These are phyloP conservation scores for Congeria kusceri DNA, from an alignment of 2,888 invertebrate genomes.

Conservation along the genomic window DNA sequence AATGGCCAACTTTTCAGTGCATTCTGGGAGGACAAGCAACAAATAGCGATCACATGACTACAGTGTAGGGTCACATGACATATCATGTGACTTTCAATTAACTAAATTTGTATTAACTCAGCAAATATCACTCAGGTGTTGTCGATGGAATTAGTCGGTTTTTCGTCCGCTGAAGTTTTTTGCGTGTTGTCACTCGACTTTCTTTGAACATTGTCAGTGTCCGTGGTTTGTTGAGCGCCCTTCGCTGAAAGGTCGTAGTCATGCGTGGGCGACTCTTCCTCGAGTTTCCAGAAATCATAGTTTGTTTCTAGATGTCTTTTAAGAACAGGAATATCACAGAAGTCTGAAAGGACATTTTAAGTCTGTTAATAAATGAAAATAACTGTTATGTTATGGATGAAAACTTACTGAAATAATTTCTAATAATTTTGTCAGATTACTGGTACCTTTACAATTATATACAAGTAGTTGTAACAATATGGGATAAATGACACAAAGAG, in stretches of 20 bases:
- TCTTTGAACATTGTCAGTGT: conserved; percentile 32
- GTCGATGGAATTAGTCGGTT: conserved; percentile 33
- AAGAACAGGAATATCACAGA: conserved; percentile 96
- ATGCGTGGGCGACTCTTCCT: conserved; percentile 66
- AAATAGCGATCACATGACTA: conserved; percentile 51
- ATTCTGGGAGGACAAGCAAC: conserved; percentile 15
- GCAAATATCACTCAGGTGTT: conserved; percentile 42
- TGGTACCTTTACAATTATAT: too few relatives aligned
- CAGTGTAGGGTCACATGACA: conserved; percentile 39
- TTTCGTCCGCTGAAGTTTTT: conserved; percentile 11
- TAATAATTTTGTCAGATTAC: too few relatives aligned
- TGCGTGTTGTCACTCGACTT: conserved; percentile 18
- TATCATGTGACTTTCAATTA: conserved; percentile 3
- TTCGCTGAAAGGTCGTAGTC: conserved; percentile 51
- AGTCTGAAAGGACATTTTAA: conserved; percentile 88
- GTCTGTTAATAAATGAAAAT: too few relatives aligned
- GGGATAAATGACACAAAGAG: too few relatives aligned
- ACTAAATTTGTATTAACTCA: neutral
- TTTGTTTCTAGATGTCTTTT: conserved; percentile 93
- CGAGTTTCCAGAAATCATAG: conserved; percentile 95
- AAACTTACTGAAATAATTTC: too few relatives aligned
- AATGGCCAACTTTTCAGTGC: too few relatives aligned
- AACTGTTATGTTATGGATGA: too few relatives aligned
- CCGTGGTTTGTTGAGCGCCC: conserved; percentile 23
- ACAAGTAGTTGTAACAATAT: too few relatives aligned